A percentile compares a stretch with the other conserved stretches of the same genome.
phyloP scores from a whole-genome alignment of 2,888 invertebrate genomes.

The Vandiemenella viatica region DNA sequence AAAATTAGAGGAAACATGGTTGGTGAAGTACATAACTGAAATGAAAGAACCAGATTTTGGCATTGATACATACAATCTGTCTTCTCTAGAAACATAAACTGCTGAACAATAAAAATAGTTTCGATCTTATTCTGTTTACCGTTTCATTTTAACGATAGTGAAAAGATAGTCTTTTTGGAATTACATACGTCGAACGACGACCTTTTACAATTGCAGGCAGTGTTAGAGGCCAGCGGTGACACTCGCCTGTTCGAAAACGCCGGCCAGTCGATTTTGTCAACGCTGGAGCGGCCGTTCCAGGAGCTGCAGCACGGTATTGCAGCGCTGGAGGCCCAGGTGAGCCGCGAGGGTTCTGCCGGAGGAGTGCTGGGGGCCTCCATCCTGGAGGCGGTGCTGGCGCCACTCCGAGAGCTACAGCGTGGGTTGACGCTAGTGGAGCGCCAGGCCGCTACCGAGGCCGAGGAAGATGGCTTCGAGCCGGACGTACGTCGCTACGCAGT shows the following conservation, averaged over 20 bases:
- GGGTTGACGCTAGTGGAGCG: conserved; percentile 19
- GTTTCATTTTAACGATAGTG: too few relatives aligned
- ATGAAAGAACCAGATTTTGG: too few relatives aligned
- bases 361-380: background rate
- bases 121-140: too few relatives aligned
- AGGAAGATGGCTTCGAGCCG: conserved; percentile 35
- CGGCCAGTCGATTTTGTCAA: conserved; percentile 8
- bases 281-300: conserved; percentile 19
- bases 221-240: conserved; percentile 29
- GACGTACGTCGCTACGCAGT: conserved; percentile 30
- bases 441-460: background rate
- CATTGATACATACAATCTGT: too few relatives aligned
- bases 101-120: too few relatives aligned
- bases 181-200: too few relatives aligned
- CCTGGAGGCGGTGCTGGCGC: background rate
- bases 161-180: too few relatives aligned
- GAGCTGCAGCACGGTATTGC: conserved; percentile 20
- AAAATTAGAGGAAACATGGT: too few relatives aligned
- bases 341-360: conserved; percentile 2
- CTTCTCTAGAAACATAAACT: too few relatives aligned
- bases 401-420: conserved; percentile 2
- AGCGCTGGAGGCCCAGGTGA: conserved; percentile 5
- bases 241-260: conserved; percentile 8
- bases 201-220: too few relatives aligned
- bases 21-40: too few relatives aligned